A percentile compares a stretch with the other conserved stretches of the same genome.
These are phyloP conservation scores for Corythornis leucogaster DNA, from an alignment of 2,797 vertebrate genomes.

Conservation along the genomic window DNA sequence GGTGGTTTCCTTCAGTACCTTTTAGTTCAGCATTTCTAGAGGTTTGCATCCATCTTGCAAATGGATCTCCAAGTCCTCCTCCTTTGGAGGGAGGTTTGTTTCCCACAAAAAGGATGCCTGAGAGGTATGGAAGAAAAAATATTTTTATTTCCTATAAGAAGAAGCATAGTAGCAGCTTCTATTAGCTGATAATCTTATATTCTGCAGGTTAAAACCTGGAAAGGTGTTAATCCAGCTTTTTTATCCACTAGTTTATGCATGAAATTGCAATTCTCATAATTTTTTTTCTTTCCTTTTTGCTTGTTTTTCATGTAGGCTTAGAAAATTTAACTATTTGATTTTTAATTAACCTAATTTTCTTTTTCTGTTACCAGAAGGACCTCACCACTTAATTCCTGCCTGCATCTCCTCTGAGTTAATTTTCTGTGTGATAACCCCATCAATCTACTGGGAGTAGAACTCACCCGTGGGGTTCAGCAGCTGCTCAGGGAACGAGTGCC, in stretches of 20 bases:
- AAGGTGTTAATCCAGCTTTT: background rate
- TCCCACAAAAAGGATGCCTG: background rate
- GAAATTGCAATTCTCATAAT: background rate
- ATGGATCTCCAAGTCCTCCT: background rate
- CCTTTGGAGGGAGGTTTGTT: background rate
- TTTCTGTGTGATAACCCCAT: background rate
- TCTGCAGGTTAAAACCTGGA: background rate
- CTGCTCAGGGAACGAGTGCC: rapidly evolving
- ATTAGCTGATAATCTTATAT: background rate
- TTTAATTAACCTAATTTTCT: background rate
- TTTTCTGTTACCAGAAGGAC: background rate
- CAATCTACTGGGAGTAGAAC: background rate
- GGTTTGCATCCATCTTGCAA: background rate
- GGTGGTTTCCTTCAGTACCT: background rate
- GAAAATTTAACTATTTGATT: background rate
- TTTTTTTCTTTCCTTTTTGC: background rate
- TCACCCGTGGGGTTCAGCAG: background rate
- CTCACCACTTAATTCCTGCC: background rate
- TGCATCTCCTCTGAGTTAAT: background rate
- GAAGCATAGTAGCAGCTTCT: background rate
- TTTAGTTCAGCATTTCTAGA: background rate
- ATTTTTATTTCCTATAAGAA: background rate
- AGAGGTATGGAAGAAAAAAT: too few species aligned
- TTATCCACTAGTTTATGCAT: background rate
- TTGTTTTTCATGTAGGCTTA: background rate